A percentile compares a stretch with the other conserved stretches of the same genome.
Evolutionary conservation across 2,797 vertebrate genomes (phyloP).

Genomic region (Micromesistius poutassou): DNA sequence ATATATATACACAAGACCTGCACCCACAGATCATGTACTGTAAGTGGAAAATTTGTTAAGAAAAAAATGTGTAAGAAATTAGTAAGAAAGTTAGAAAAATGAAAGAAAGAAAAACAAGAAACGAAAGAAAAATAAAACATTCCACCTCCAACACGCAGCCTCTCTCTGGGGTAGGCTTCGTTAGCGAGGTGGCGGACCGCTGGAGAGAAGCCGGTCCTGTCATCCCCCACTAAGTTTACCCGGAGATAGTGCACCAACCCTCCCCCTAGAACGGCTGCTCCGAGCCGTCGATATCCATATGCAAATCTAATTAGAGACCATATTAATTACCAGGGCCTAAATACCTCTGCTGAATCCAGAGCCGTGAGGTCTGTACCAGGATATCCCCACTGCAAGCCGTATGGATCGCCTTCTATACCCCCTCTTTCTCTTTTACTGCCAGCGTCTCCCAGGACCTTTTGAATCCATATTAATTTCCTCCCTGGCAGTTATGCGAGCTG

Average conservation of each 20-base stretch:
- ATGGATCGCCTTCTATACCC: conserved; percentile 79
- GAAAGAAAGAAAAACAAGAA: background rate
- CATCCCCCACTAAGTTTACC: conserved; percentile 11
- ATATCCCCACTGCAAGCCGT: conserved; percentile 90
- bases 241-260: conserved; percentile 40
- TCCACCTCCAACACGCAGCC: conserved; percentile 16
- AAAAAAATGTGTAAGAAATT: background rate
- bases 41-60: background rate
- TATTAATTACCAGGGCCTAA: conserved; percentile 82
- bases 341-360: conserved; percentile 75
- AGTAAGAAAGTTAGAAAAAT: too few species aligned
- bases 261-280: conserved; percentile 25
- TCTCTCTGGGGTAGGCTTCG: conserved; percentile 29
- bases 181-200: conserved; percentile 36
- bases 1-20: too few species aligned
- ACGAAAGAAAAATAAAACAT: background rate
- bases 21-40: background rate
- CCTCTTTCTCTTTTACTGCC: conserved; percentile 69
- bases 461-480: conserved; percentile 99
- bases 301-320: conserved; percentile 77
- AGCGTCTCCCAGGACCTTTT: conserved; percentile 91
- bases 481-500: conserved; percentile 92
- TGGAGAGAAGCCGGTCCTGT: background rate
- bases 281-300: conserved; percentile 69
- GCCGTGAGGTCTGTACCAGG: conserved; percentile 78